Base-by-base conservation (phyloP, 1,140 invertebrate species). In the Augochlora pura region DNA sequence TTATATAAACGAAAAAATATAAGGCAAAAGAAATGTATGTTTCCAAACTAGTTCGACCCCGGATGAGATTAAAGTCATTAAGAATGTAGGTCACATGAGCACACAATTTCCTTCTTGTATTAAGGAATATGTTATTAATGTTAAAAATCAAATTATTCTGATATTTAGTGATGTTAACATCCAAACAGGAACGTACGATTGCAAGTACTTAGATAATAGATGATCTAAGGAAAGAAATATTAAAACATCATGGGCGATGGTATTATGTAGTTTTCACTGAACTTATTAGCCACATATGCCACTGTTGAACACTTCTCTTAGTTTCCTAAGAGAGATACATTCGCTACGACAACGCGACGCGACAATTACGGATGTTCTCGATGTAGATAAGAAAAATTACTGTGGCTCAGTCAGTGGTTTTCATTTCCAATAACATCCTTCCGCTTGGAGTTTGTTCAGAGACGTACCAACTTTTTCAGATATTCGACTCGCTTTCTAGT, bases 221-320 rank as follows among this genome's bases (percentile, higher is more conserved):
- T 25, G 32, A 14, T 59, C 21, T 73, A 49, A 16, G 16, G n/a
- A 27, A 12, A 32, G 14, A 59, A 23, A 74, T 38, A 59, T 73
- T 67, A 74, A 71, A 49, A 60, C 71, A 74, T 79, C 52, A 60
- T 49, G 25, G 25, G 39, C 7, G 10, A 74, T 23, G 7, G 18
- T 42, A 18, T 72, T 72, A 54, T 32, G 68, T 54, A 46, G 68
- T n/a, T 76, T n/a, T 78, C 60, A 72, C 23, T 64, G 42, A 78
- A 78, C 63, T n/a, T 54, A 64, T 54, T 12, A 64, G 60, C 39
- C 68, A 64, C 68, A 78, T 78, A 78, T 72, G 68, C 62, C 76
- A 72, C 59, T 57, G 25, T 39, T 16, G n/a, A 72, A n/a, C 68
- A 54, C 76, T 78, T 72, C 59, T 68, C 68, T 72, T 78, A 72